These are phyloP conservation scores for Atlantisia rogersi DNA, from an alignment of 2,113 vertebrate genomes.

Conservation along the genomic window DNA sequence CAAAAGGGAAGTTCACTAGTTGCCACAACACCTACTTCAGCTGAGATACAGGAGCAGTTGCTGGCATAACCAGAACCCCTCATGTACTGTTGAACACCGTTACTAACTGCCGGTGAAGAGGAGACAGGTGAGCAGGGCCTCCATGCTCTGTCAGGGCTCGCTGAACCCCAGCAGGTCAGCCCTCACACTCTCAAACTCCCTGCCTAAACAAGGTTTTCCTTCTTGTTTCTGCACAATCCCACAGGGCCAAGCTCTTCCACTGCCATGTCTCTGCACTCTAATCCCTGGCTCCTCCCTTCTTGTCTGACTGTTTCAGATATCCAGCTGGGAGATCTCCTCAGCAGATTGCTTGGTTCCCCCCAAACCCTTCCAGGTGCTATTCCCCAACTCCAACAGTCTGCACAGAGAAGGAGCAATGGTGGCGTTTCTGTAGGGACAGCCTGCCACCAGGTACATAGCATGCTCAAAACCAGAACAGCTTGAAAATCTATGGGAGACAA, in stretches of 20 bases:
- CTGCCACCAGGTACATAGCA: neutral
- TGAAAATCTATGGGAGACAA: neutral
- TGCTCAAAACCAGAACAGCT: neutral
- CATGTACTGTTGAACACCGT: neutral
- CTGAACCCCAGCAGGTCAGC: neutral
- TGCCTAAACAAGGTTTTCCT: neutral
- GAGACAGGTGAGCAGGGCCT: neutral
- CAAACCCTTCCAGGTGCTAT: neutral
- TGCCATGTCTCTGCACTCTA: neutral
- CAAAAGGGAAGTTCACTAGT: neutral
- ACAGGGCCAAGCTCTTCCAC: neutral
- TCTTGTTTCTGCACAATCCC: neutral
- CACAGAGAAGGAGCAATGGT: neutral
- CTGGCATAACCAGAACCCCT: neutral
- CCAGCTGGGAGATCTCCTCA: neutral
- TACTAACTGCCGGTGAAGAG: neutral
- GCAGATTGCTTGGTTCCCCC: neutral
- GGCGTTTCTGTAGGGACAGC: neutral
- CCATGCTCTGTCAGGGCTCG: rapidly evolving
- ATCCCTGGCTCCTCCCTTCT: neutral
- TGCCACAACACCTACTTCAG: neutral
- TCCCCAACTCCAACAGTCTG: neutral
- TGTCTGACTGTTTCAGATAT: neutral
- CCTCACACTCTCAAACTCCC: neutral
- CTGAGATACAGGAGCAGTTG: neutral